These are phyloP conservation scores for Imbricaverruca yamaguchii DNA, from an alignment of 2,888 invertebrate genomes.

Conservation along the genomic window DNA sequence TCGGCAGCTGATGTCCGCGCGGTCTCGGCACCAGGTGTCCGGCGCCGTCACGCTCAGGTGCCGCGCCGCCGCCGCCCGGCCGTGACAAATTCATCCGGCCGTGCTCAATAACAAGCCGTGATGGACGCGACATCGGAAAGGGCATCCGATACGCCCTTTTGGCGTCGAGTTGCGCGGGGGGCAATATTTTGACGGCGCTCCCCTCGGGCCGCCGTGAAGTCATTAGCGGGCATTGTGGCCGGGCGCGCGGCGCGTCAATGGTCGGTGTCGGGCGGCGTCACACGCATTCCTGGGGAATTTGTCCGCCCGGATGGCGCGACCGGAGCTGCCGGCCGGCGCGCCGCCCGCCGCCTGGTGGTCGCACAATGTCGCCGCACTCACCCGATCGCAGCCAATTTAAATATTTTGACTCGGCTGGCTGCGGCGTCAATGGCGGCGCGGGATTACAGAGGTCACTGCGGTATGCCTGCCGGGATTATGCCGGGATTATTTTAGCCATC, in stretches of 20 bases:
- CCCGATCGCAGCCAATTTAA: constrained; percentile 9
- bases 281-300: not conserved
- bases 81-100: not conserved
- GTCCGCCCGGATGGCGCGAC: not conserved
- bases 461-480: not conserved
- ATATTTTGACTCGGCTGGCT: not conserved
- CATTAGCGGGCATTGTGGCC: not conserved
- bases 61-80: not conserved
- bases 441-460: constrained; percentile 2
- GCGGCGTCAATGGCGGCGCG: not conserved
- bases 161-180: not conserved
- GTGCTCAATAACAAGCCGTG: not conserved
- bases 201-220: not conserved
- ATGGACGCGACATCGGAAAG: not conserved
- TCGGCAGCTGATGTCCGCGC: not conserved
- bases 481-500: not conserved
- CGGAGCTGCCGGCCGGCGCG: not conserved
- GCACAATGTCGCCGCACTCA: no score
- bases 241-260: not conserved
- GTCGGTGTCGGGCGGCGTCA: not conserved
- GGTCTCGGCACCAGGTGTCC: not conserved
- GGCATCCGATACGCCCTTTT: not conserved
- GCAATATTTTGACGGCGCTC: constrained; percentile 11
- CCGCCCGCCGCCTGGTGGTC: no score
- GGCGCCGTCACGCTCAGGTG: not conserved